A percentile compares a stretch with the other conserved stretches of the same genome.
These are phyloP conservation scores for Drosophila paulistorum DNA, from an alignment of 1,140 invertebrate genomes.

Conservation along the genomic window DNA sequence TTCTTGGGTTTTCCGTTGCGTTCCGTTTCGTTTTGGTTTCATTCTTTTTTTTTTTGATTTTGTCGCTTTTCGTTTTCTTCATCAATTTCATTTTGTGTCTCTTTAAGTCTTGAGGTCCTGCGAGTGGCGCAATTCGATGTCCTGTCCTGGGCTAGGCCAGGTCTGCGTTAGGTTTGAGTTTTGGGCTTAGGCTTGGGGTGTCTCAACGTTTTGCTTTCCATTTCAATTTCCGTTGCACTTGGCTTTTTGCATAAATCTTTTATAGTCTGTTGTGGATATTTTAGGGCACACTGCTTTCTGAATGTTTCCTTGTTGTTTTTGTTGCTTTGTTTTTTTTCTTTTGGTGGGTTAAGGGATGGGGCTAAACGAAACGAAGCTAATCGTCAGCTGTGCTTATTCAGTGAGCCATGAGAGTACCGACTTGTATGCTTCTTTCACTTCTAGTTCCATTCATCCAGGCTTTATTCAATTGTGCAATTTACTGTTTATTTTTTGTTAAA, in stretches of 20 bases:
- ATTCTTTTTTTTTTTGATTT: neutral
- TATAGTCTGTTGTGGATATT: conserved; percentile 45
- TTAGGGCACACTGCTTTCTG: conserved; percentile 45
- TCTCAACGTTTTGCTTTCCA: conserved; percentile 32
- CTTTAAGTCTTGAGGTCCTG: conserved; percentile 10
- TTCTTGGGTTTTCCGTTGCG: neutral
- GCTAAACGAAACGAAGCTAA: conserved; percentile 57
- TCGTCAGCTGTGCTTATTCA: conserved; percentile 45
- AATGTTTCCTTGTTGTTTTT: conserved; percentile 16
- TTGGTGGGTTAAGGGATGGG: neutral
- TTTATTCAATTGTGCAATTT: conserved; percentile 24
- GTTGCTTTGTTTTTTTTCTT: conserved; percentile 10
- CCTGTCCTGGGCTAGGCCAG: neutral
- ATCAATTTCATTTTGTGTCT: conserved; percentile 20
- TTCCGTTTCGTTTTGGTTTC: conserved; percentile 6
- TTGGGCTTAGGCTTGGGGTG: neutral
- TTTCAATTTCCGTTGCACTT: conserved; percentile 46
- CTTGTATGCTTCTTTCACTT: neutral
- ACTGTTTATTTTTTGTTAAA: conserved; percentile 35
- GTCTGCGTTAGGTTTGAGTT: conserved; percentile 3
- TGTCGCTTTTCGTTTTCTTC: neutral
- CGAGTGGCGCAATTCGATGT: conserved; percentile 6
- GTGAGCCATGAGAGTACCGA: conserved; percentile 44
- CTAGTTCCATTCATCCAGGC: conserved; percentile 20
- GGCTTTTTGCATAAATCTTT: conserved; percentile 68